Evolutionary conservation across 2,888 invertebrate genomes (phyloP).

Genomic region (Anoplius nigerrimus): DNA sequence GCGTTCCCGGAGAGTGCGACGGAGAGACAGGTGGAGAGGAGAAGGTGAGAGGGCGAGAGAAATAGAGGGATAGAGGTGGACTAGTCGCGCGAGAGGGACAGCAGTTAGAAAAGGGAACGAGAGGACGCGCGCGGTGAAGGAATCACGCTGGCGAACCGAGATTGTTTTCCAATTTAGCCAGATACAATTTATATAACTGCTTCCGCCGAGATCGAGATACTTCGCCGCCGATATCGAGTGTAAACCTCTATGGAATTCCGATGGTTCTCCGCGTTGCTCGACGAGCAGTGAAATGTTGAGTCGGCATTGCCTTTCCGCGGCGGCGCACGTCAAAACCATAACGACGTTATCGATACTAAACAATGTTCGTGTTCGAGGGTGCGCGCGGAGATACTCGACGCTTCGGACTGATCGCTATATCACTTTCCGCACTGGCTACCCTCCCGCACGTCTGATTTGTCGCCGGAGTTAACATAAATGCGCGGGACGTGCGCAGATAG

Average conservation of each 20-base stretch:
- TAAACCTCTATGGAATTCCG: slow-evolving; percentile 43
- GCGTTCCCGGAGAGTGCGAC: neutral
- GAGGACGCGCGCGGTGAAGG: slow-evolving; percentile 8
- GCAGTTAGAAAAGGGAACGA: no score
- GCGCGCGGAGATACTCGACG: no score
- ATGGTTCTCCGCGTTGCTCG: slow-evolving; percentile 22
- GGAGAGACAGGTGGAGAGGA: neutral
- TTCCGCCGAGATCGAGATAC: slow-evolving; percentile 17
- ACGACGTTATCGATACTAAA: slow-evolving; percentile 34
- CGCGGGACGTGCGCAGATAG: no score
- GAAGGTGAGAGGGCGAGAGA: neutral
- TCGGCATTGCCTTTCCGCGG: slow-evolving; percentile 13
- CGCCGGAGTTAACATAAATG: no score
- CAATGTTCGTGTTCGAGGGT: slow-evolving; percentile 17
- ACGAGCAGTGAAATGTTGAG: slow-evolving; percentile 25
- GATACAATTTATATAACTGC: slow-evolving; percentile 49
- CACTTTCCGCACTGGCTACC: no score
- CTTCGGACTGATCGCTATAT: no score
- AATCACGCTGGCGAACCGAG: slow-evolving; percentile 35
- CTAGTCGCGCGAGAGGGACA: no score
- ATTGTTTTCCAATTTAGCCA: slow-evolving; percentile 50
- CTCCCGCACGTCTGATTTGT: no score
- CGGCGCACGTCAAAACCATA: slow-evolving; percentile 17
- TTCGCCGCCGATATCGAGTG: slow-evolving; percentile 11
- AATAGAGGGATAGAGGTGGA: neutral